Base-by-base conservation (phyloP, 2,113 vertebrate species). In the Trematomus loennbergii region DNA sequence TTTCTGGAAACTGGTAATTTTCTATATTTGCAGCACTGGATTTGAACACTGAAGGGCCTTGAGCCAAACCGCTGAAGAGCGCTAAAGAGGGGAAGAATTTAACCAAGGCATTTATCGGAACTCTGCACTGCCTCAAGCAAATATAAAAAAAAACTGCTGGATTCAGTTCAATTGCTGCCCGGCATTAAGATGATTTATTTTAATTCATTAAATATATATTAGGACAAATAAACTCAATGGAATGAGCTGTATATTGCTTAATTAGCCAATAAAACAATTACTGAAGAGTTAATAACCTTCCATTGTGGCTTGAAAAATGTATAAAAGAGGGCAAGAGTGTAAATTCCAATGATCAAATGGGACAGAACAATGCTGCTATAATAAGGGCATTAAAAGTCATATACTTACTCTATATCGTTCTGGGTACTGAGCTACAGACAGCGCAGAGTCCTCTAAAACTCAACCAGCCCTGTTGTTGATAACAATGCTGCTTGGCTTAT, bases 1-100 rank as follows among this genome's bases (percentile, higher is more conserved):
- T 87, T 76, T 87, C 73, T 74, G 84, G 86, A 64, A 79, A 83
- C 48, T 9, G 62, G 68, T 82, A 82, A 85, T 91, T 92, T 90
- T 86, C 78, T 78, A n/a, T 67, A 77, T 77, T 85, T 78, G 48
- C 12, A 52, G 79, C 3, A 3, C 71, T 81, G 67, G 55, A 82
- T 58, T 5, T 33, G 48, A 78, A 82, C 55, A 40, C 53, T 25
- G 53, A 3, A 1, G 55, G 49, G 81, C 68, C 53, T 53, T 18
- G 65, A 45, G 81, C 82, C 85, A 86, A 59, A 88, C 88, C 89
- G 57, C 78, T 64, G 71, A 85, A 67, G 77, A 73, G 59, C 20
- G 45, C 78, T 75, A 65, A 74, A 78, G 61, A 73, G 74, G n/a
- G 54, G 69, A 75, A 48, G 55, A 81, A 63, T 83, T 72, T 73